Conservation (phyloP, 2,113 vertebrate genomes). For the Limanda limanda region DNA sequence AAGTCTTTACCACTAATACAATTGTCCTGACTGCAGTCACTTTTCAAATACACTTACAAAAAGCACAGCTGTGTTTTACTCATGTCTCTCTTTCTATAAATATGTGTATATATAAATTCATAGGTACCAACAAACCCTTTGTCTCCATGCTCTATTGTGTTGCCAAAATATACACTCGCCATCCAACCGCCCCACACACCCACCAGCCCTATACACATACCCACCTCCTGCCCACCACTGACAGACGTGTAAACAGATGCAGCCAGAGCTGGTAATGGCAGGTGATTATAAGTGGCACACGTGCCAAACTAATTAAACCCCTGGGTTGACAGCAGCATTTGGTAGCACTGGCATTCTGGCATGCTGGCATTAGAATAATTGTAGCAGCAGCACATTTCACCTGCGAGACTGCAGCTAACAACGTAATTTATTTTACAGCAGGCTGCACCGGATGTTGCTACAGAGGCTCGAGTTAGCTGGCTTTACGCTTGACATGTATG, state of each 20-base stretch:
- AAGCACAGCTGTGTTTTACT: conserved; percentile 18
- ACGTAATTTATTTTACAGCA: conserved; percentile 84
- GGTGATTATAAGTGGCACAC: conserved; percentile 96
- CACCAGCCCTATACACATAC: conserved; percentile 51
- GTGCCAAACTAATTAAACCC: conserved; percentile 97
- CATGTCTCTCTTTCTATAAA: neutral
- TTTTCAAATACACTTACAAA: conserved; percentile 32
- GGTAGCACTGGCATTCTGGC: conserved; percentile 88
- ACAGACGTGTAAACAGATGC: conserved; percentile 97
- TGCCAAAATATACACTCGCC: conserved; percentile 46
- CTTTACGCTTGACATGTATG: conserved; percentile 49
- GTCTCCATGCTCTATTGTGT: conserved; percentile 41
- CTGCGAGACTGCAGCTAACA: conserved; percentile 83
- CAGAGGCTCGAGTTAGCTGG: conserved; percentile 46
- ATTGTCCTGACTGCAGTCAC: conserved; percentile 23
- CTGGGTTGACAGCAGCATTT: conserved; percentile 95
- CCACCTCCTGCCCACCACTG: conserved; percentile 81
- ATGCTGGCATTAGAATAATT: conserved; percentile 89
- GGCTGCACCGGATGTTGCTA: conserved; percentile 59
- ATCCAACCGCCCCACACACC: conserved; percentile 31
- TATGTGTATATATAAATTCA: conserved; percentile 20
- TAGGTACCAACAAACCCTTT: conserved; percentile 31
- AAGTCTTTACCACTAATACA: conserved; percentile 46
- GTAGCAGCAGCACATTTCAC: conserved; percentile 82
- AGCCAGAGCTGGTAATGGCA: conserved; percentile 93